Conservation (phyloP, 2,888 invertebrate species). For the Athrips mouffetella region DNA sequence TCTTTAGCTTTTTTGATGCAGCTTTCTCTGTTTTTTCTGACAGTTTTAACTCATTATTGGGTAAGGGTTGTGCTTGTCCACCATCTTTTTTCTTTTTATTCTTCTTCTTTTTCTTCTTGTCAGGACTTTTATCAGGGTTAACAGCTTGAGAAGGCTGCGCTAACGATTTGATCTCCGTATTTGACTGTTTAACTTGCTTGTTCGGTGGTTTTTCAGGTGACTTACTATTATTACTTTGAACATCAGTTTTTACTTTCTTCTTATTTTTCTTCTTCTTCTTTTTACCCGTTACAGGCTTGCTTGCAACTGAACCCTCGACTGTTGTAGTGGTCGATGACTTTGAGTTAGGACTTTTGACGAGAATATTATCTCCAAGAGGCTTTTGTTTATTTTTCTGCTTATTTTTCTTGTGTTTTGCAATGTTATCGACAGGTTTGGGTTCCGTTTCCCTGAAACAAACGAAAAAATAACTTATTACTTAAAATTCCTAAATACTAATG, state of each 20-base stretch:
- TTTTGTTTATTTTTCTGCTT: conserved; percentile 38
- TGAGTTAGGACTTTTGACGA: neutral
- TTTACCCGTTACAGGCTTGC: conserved; percentile 19
- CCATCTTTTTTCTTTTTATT: conserved; percentile 32
- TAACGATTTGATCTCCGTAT: no score
- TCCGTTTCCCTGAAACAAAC: neutral
- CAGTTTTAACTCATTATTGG: conserved; percentile 39
- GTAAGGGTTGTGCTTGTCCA: conserved; percentile 11
- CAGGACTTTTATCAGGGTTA: no score
- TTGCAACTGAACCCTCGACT: neutral
- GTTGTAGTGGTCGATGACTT: neutral
- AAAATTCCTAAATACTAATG: no score
- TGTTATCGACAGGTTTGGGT: neutral
- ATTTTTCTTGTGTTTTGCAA: conserved; percentile 29
- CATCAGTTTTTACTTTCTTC: conserved; percentile 12
- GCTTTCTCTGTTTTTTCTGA: conserved; percentile 45
- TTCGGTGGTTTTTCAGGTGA: no score
- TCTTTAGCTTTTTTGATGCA: conserved; percentile 57
- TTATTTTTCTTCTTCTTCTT: conserved; percentile 27
- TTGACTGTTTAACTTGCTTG: no score
- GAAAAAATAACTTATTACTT: neutral
- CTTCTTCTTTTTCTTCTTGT: conserved; percentile 40
- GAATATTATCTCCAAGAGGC: neutral
- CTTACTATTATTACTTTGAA: no score
- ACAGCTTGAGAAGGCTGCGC: no score